Evolutionary conservation across 2,888 invertebrate genomes (phyloP), one percentile per base, ranked within the genome.

Genomic region (Euspilapteryx auroguttella): DNA sequence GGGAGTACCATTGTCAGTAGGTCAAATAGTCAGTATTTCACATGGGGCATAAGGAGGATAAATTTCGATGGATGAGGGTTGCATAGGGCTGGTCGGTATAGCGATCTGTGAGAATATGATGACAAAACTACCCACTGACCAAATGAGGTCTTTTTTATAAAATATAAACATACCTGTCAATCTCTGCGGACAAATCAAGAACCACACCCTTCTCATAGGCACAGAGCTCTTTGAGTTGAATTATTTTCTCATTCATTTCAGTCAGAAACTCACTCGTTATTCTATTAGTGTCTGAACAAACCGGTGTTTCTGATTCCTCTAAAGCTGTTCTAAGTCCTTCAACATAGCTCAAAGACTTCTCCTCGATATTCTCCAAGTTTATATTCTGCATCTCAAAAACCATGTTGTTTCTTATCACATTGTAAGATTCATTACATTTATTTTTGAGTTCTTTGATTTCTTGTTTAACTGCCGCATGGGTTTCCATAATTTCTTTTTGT

Each of bases 181-280:
- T 68, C 39, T 75, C 68, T 17, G 39, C 36, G 29, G 64, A 54
- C 12, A 58, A 37, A 36, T 75, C 73, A 36, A 41, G 42, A 25
- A 66, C 52, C n/a, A 42, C 40, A 2, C 63, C 65, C 33, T 37
- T 47, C 2, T 55, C 61, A 33, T 56, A 69, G 6, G 63, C 64
- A 9, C 48, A 45, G 6, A 64, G 37, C 30, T 71, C 61, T 33
- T 68, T 49, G 9, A 66, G 39, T 17, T 69, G 55, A 0, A 26
- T 32, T 17, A 49, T 53, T 37, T 61, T 68, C 7, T 57, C 47
- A 34, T 53, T 58, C 2, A 66, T 42, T 34, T 69, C 65, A 31
- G 36, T 45, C 4, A 68, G 38, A 37, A 64, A 68, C 36, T 63
- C 58, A 30, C 47, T 49, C 1, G 61, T 58, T 9, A 63, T 42